Evolutionary conservation across 1,140 invertebrate species (phyloP).

Genomic region (Leptinotarsa texana): DNA sequence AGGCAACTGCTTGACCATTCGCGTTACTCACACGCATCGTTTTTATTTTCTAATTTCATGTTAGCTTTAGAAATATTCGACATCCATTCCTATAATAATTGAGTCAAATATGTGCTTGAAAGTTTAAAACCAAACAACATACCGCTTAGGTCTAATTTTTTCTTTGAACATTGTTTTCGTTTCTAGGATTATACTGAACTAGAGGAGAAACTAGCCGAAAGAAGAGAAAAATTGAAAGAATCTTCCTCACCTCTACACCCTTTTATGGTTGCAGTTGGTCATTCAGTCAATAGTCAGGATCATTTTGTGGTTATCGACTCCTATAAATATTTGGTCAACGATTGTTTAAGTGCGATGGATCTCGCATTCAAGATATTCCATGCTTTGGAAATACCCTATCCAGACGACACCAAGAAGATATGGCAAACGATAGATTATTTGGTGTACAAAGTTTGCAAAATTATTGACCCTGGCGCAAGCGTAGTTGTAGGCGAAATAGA

Average conservation of each 20-base stretch:
- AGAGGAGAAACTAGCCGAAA: background rate
- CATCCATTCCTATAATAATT: too few relatives aligned
- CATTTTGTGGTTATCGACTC: slow-evolving; percentile 8
- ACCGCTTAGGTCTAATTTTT: too few relatives aligned
- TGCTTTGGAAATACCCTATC: slow-evolving; percentile 13
- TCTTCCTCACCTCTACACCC: background rate
- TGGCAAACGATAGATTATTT: slow-evolving; percentile 23
- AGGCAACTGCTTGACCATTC: too few relatives aligned
- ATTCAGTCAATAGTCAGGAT: background rate
- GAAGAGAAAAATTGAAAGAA: slow-evolving; percentile 6
- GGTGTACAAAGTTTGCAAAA: slow-evolving; percentile 9
- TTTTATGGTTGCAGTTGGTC: slow-evolving; percentile 12
- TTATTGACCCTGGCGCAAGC: background rate
- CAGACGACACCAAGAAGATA: slow-evolving; percentile 1
- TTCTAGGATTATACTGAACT: background rate
- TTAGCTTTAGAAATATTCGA: too few relatives aligned
- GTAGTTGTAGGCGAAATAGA: slow-evolving; percentile 12
- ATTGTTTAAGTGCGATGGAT: slow-evolving; percentile 9
- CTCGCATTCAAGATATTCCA: slow-evolving; percentile 15
- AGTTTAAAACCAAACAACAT: too few relatives aligned
- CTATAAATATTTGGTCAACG: slow-evolving; percentile 14
- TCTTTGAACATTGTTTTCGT: background rate
- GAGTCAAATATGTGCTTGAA: too few relatives aligned
- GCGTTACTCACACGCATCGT: too few relatives aligned
- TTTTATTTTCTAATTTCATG: too few relatives aligned